Conservation (phyloP, 2,888 invertebrate genomes). For the Coremacera marginata region DNA sequence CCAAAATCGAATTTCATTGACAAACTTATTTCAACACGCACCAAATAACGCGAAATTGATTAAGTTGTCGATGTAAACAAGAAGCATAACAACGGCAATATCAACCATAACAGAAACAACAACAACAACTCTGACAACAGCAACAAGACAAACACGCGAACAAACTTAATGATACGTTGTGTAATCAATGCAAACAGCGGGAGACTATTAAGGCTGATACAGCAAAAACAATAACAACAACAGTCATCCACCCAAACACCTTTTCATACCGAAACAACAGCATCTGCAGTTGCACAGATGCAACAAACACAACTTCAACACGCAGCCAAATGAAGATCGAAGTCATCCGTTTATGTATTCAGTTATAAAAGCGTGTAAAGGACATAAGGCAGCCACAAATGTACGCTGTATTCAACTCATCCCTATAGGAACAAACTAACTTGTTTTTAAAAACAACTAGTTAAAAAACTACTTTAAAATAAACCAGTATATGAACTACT, state of each 20-base stretch:
- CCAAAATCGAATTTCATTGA: too few species aligned
- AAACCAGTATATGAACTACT: too few species aligned
- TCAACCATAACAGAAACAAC: slow-evolving; percentile 2
- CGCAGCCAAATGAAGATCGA: neutral
- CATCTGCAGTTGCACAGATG: slow-evolving; percentile 20
- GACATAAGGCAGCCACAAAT: slow-evolving; percentile 19
- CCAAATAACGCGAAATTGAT: slow-evolving; percentile 26
- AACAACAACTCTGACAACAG: slow-evolving; percentile 14
- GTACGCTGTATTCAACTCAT: neutral
- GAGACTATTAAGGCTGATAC: slow-evolving; percentile 29
- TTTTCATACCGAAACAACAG: neutral
- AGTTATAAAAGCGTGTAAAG: slow-evolving; percentile 2
- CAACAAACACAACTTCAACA: neutral
- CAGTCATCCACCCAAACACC: neutral
- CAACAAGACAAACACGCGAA: slow-evolving; percentile 5
- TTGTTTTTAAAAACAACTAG: too few species aligned
- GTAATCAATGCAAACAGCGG: slow-evolving; percentile 38
- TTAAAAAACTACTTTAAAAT: too few species aligned
- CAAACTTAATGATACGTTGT: slow-evolving; percentile 33
- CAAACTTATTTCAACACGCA: too few species aligned
- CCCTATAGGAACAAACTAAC: too few species aligned
- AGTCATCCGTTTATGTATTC: neutral
- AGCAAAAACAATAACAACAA: slow-evolving; percentile 24
- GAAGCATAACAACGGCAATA: slow-evolving; percentile 13
- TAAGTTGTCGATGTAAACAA: slow-evolving; percentile 33